A percentile compares a stretch with the other conserved stretches of the same genome.
phyloP scores from a whole-genome alignment of 2,797 vertebrate genomes.

The Arctocebus calabarensis region DNA sequence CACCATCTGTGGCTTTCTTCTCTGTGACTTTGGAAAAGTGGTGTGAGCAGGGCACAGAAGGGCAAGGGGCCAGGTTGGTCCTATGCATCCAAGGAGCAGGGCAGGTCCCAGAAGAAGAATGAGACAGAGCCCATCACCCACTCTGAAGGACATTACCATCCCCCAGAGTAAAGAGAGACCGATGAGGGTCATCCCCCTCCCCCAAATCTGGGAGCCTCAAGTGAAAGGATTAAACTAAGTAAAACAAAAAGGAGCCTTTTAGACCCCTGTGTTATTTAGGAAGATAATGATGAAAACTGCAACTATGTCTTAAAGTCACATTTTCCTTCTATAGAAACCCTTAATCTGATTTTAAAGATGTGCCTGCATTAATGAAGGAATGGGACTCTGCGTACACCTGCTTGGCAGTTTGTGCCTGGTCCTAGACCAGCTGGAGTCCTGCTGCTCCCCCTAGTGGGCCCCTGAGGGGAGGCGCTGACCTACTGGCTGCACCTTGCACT shows the following conservation, averaged over 20 bases:
- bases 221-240: conserved; percentile 33
- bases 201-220: neutral
- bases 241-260: neutral
- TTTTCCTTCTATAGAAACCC: conserved; percentile 19
- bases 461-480: neutral
- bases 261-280: neutral
- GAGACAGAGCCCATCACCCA: neutral
- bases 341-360: neutral
- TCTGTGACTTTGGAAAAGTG: neutral
- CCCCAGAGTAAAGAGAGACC: neutral
- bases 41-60: fast-evolving
- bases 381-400: neutral
- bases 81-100: neutral
- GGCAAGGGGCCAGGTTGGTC: neutral
- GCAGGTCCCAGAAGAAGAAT: neutral
- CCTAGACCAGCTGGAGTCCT: neutral
- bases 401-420: neutral
- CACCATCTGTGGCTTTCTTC: neutral
- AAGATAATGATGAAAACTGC: neutral
- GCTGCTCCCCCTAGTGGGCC: neutral
- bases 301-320: conserved; percentile 34
- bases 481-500: neutral
- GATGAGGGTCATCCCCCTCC: neutral
- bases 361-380: neutral
- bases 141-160: neutral